These are phyloP conservation scores for Tetramorium alpestre DNA, from an alignment of 1,140 invertebrate species.

Conservation along the genomic window DNA sequence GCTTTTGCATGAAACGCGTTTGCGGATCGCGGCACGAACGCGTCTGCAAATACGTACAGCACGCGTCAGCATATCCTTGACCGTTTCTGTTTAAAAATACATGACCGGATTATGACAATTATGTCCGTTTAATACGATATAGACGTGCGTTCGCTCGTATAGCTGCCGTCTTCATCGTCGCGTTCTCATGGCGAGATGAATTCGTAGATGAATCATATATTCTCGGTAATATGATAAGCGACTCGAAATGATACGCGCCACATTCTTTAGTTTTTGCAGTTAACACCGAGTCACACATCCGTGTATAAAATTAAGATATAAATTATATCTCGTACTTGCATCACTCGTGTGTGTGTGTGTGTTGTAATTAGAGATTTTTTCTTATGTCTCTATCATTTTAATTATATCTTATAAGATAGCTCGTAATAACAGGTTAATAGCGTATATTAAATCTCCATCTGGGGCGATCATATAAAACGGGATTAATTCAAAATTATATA, in stretches of 20 bases:
- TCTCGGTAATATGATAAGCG: conserved; percentile 36
- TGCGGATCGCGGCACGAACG: background rate
- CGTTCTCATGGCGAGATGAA: conserved; percentile 27
- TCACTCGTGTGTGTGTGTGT: background rate
- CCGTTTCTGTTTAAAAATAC: conserved; percentile 25
- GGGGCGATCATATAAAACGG: background rate
- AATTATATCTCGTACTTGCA: background rate
- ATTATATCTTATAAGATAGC: background rate
- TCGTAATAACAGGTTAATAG: background rate
- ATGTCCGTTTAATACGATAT: conserved; percentile 5
- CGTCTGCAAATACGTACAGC: background rate
- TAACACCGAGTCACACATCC: background rate
- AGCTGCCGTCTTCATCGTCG: background rate
- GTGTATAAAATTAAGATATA: conserved; percentile 10
- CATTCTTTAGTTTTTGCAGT: background rate
- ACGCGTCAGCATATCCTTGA: conserved; percentile 24
- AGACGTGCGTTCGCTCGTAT: background rate
- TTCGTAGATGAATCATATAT: conserved; percentile 51
- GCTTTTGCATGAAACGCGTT: background rate
- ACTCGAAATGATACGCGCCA: background rate
- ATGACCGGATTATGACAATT: conserved; percentile 34
- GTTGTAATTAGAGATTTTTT: conserved; percentile 9
- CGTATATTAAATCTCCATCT: background rate
- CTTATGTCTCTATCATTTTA: background rate
- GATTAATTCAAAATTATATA: conserved; percentile 1